Conservation (phyloP, 1,140 invertebrate genomes). For the Episyrphus balteatus region DNA sequence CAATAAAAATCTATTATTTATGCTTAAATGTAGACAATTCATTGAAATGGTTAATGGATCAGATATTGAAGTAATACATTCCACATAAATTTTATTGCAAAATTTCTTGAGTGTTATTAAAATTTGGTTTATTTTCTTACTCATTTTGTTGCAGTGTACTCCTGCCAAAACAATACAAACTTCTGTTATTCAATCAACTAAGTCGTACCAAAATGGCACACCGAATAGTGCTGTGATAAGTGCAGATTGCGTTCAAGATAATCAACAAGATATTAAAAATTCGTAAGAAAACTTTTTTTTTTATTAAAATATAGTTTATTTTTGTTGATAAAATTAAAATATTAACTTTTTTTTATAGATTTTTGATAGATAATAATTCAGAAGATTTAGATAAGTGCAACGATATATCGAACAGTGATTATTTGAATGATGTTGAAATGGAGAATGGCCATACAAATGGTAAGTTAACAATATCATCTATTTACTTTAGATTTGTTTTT, state of each 20-base stretch:
- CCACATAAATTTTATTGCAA: neutral
- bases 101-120: neutral
- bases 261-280: constrained; percentile 18
- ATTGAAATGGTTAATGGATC: constrained; percentile 88
- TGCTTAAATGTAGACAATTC: constrained; percentile 94
- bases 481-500: too few species aligned
- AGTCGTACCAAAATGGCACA: constrained; percentile 44
- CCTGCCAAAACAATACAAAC: constrained; percentile 39
- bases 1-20: constrained; percentile 84
- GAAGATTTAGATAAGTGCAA: neutral
- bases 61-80: constrained; percentile 48
- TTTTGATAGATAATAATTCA: constrained; percentile 14
- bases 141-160: constrained; percentile 6
- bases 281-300: constrained; percentile 7
- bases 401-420: constrained; percentile 7
- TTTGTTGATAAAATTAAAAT: neutral
- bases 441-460: constrained; percentile 34
- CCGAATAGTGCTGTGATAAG: constrained; percentile 43
- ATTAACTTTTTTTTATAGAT: constrained; percentile 5
- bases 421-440: constrained; percentile 32
- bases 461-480: too few species aligned
- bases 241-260: constrained; percentile 11
- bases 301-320: neutral
- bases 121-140: constrained; percentile 1
- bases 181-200: constrained; percentile 63